Evolutionary conservation across 2,113 vertebrate species (phyloP), one percentile per base, ranked within the genome.

Genomic region (Xenopus borealis): DNA sequence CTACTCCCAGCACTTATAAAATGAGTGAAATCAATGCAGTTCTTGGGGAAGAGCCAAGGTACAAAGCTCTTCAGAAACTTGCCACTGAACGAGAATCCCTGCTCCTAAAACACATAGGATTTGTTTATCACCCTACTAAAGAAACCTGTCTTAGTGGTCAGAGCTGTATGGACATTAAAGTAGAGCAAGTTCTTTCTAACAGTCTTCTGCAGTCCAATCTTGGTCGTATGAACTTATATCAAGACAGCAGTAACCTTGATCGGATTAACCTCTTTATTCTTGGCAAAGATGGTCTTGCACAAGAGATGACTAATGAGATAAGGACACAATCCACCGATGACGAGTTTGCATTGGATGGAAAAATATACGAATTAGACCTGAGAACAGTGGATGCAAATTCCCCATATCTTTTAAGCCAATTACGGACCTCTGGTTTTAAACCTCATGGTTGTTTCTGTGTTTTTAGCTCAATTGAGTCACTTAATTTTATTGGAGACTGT

Each of bases 91-190:
- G 98, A 82, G 95, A 99, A 81, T 98, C 98, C 17, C 94, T 99
- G 81, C 87, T 99, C n/a, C 94, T 98, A 81, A 98, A 98, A 82
- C 98, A 99, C 86, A 99, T 99, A 80, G 98, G 98, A 40, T 99
- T 99, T 89, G 97, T 98, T 83, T 99, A 99, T 91, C 97, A 99
- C 80, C 95, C 97, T 76, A 99, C 98, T 71, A 98, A 98, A 88
- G 95, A 99, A 91, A 99, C 96, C 1, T 99, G 98, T 85, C 92
- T 98, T 74, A 98, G 97, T 83, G 95, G 95, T 82, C 94, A 94
- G 76, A 94, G 94, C 82, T 99, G 98, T 77, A 94, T 89, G 12
- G 98, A 99, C 81, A 90, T 97, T 88, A 98, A 96, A 89, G 97
- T 98, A 63, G 96, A 98, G 71, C 94, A 98, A 76, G 86, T 98